Evolutionary conservation across 2,797 vertebrate genomes (phyloP).

Genomic region (Trichosurus vulpecula): DNA sequence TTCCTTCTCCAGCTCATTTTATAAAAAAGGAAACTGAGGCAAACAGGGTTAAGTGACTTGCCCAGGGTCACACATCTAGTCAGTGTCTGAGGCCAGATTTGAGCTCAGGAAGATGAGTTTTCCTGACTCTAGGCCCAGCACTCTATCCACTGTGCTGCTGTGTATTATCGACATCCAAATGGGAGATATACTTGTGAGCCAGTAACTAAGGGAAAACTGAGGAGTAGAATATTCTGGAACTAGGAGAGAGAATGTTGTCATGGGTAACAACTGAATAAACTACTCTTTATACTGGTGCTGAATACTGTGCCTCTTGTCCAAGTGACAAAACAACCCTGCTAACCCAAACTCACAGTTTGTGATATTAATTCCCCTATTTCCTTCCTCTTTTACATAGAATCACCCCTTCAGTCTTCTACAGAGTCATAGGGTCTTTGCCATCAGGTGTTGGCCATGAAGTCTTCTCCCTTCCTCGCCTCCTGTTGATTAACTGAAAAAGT

Average conservation of each 20-base stretch:
- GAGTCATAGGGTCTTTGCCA: not conserved
- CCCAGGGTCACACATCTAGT: not conserved
- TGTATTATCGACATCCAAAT: not conserved
- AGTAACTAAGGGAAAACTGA: not conserved
- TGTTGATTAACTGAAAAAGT: conserved; percentile 78
- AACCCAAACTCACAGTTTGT: not conserved
- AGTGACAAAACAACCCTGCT: not conserved
- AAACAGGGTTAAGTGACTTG: not conserved
- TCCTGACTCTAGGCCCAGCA: not conserved
- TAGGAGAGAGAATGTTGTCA: not conserved
- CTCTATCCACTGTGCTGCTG: not conserved
- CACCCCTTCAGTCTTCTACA: not conserved
- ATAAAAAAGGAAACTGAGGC: not conserved
- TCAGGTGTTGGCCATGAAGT: not conserved
- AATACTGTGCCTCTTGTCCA: not conserved
- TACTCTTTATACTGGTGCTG: not conserved
- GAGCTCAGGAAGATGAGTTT: not conserved
- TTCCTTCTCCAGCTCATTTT: not conserved
- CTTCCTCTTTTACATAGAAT: not conserved
- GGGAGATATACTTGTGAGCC: not conserved
- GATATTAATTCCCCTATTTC: not conserved
- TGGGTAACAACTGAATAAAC: not conserved
- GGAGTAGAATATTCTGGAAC: not conserved
- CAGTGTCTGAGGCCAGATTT: not conserved
- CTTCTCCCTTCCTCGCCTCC: conserved; percentile 31